Conservation (phyloP, 2,888 invertebrate species). For the Teinopalpus imperialis region DNA sequence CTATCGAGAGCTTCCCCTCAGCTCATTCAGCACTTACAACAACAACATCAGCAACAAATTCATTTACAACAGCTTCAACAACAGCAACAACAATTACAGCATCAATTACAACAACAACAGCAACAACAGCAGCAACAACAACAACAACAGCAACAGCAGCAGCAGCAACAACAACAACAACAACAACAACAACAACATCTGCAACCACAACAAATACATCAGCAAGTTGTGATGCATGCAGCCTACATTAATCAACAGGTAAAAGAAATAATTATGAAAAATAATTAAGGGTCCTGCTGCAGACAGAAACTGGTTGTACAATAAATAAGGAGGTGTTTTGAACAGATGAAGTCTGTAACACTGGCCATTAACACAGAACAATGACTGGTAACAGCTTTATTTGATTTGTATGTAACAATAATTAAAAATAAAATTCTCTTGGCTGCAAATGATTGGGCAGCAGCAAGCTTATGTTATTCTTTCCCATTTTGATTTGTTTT, state of each 20-base stretch:
- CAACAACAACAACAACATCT: conserved; percentile 51
- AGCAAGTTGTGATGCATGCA: conserved; percentile 73
- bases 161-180: conserved; percentile 41
- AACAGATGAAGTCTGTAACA: too few species aligned
- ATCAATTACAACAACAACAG: conserved; percentile 48
- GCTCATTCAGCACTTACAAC: conserved; percentile 51
- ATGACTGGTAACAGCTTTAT: too few species aligned
- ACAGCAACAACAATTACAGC: conserved; percentile 52
- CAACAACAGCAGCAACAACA: conserved; percentile 51
- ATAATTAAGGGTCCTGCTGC: too few species aligned
- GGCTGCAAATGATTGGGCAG: too few species aligned
- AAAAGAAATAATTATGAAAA: background rate
- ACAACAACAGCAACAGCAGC: conserved; percentile 41
- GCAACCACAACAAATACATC: conserved; percentile 48
- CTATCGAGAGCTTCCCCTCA: conserved; percentile 45
- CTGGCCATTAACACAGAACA: too few species aligned
- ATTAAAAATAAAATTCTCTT: too few species aligned
- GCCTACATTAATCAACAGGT: conserved; percentile 72
- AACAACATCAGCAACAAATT: conserved; percentile 47
- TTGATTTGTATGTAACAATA: too few species aligned
- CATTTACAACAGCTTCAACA: conserved; percentile 52
- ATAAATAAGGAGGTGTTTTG: too few species aligned
- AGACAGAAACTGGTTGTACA: too few species aligned
- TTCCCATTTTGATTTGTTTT: too few species aligned
- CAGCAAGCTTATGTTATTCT: too few species aligned